Base-by-base conservation (phyloP, 1,140 invertebrate species). In the Prorops nasuta region DNA sequence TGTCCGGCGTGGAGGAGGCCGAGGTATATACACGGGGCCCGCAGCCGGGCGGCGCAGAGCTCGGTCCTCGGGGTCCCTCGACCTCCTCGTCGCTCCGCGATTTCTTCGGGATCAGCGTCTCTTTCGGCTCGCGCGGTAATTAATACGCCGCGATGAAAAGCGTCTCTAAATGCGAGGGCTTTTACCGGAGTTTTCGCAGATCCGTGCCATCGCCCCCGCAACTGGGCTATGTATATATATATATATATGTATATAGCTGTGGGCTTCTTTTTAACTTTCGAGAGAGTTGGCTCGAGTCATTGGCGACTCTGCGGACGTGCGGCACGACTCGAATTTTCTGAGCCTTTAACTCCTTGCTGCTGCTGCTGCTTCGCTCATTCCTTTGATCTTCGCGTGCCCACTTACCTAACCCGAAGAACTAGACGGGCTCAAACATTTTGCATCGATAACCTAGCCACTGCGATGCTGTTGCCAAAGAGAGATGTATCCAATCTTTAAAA, bases 331-430 rank as follows among this genome's bases (percentile, higher is more conserved):
- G 24, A 48, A 52, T 63, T 60, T 60, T 57, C 42, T 15, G 31
- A 43, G 32, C 36, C 28, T 44, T 57, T 44, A 57, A 62, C 32
- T 3, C 37, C 20, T 24, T 51, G 38, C 60, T 35, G 37, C 35
- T 28, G 40, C 60, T 56, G 53, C 44, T 44, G 42, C 51, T 66
- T 55, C 54, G 51, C 48, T 28, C 59, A 56, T 63, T 55, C 56
- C 67, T 71, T 71, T 69, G 64, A 71, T 69, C 67, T 66, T 66
- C 50, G 16, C 37, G 50, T 45, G 51, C 45, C 55, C 56, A 64
- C 60, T 68, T 61, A 64, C 53, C 47, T 44, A 40, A 58, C 41
- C 8, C 28, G 9, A 53, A 45, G 49, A 44, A 44, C 46, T 45
- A 34, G 46, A 57, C 40, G 17, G 40, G 28, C 34, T 34, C 24